phyloP scores from a whole-genome alignment of 2,113 vertebrate genomes.

The Sebastes schlegelii region DNA sequence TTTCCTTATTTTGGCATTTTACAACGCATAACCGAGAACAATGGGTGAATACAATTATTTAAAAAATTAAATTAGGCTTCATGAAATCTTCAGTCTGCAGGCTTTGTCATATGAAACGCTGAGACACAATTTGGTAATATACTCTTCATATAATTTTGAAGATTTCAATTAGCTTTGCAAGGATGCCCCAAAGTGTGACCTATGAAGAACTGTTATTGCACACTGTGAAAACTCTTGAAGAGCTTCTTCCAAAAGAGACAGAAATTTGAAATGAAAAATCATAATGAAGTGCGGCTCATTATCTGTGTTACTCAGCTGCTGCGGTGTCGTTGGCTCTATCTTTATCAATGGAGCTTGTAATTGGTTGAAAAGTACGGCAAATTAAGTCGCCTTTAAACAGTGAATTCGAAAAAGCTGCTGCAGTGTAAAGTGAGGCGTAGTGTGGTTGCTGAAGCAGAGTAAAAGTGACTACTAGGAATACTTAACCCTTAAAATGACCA shows the following conservation, averaged over 20 bases:
- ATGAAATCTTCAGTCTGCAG: neutral
- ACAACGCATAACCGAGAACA: neutral
- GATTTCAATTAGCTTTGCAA: conserved; percentile 34
- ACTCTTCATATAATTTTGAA: conserved; percentile 22
- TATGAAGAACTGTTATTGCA: conserved; percentile 32
- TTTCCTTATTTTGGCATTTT: conserved; percentile 17
- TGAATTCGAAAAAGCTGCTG: neutral
- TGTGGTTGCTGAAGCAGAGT: neutral
- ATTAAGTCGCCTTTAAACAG: neutral
- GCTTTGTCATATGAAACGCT: conserved; percentile 6
- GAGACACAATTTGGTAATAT: conserved; percentile 10
- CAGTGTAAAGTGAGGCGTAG: neutral
- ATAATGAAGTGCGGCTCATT: neutral
- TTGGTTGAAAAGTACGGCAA: neutral
- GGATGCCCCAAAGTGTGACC: conserved; percentile 20
- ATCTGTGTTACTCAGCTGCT: neutral
- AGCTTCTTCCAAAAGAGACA: conserved; percentile 3
- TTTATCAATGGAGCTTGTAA: conserved; percentile 1
- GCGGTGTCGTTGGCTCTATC: neutral
- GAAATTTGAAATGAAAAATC: neutral
- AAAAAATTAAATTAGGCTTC: conserved; percentile 7
- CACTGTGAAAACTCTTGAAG: neutral
- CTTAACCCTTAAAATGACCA: too few species aligned
- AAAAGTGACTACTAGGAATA: neutral
- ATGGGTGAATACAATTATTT: neutral